Conservation (phyloP, 1,140 invertebrate genomes). For the Bombyx mori region DNA sequence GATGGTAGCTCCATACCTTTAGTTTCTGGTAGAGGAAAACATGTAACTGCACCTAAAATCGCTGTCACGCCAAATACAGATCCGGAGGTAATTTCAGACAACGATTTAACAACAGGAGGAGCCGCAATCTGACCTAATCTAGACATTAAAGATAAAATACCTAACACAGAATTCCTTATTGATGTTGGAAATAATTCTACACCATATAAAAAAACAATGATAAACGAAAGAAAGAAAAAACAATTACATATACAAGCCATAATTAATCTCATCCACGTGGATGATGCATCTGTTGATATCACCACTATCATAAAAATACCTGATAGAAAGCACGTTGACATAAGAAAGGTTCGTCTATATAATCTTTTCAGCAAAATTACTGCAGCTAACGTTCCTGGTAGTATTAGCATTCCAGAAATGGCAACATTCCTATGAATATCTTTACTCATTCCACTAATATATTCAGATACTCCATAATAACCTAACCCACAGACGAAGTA, state of each 20-base stretch:
- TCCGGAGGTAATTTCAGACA: conserved; percentile 69
- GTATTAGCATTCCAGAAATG: conserved; percentile 73
- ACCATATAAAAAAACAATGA: conserved; percentile 70
- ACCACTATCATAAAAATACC: conserved; percentile 74
- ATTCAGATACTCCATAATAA: conserved; percentile 83
- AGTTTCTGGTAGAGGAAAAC: conserved; percentile 72
- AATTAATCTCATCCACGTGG: conserved; percentile 30
- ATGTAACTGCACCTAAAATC: conserved; percentile 73
- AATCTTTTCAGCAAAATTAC: conserved; percentile 75
- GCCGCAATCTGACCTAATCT: conserved; percentile 70
- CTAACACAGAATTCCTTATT: conserved; percentile 70
- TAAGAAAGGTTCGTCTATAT: conserved; percentile 74
- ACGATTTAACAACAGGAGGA: conserved; percentile 50
- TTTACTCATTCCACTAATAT: conserved; percentile 77
- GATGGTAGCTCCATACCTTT: conserved; percentile 45
- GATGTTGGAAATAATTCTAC: conserved; percentile 74
- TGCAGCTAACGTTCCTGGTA: conserved; percentile 77
- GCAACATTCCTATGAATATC: conserved; percentile 81
- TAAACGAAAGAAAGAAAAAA: conserved; percentile 70
- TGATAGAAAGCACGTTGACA: conserved; percentile 72
- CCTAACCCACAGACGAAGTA: conserved; percentile 81
- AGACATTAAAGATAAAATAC: conserved; percentile 68
- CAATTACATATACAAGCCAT: conserved; percentile 72
- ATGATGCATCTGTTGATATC: conserved; percentile 57
- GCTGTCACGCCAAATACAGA: conserved; percentile 76